Evolutionary conservation across 2,888 invertebrate genomes (phyloP).

Genomic region (Rhaphigaster nebulosa): DNA sequence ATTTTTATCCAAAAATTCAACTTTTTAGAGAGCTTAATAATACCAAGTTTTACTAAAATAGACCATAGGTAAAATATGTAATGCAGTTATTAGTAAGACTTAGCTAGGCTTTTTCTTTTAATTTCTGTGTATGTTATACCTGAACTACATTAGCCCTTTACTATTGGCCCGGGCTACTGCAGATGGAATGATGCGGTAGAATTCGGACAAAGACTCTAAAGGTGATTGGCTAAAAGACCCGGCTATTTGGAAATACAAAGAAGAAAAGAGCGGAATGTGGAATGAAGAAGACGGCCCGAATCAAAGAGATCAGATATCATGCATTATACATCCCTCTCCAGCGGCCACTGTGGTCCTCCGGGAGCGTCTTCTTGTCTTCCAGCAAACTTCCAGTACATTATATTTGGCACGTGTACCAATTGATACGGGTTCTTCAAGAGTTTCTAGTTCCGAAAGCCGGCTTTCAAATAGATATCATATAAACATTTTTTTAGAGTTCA

Average conservation of each 20-base stretch:
- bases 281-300: constrained; percentile 19
- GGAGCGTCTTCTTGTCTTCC: not conserved
- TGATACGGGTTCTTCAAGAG: no score
- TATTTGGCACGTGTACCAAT: constrained; percentile 2
- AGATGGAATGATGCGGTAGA: not conserved
- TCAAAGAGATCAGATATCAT: constrained; percentile 51
- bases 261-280: constrained; percentile 34
- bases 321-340: constrained; percentile 29
- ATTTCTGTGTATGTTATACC: no score
- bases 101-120: no score
- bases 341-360: not conserved
- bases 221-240: constrained; percentile 29
- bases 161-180: not conserved
- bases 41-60: no score
- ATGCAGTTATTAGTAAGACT: no score
- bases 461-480: no score
- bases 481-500: no score
- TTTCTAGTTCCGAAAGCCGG: no score
- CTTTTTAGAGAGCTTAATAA: no score
- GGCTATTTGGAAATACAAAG: constrained; percentile 30
- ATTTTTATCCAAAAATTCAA: no score
- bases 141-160: no score
- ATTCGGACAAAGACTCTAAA: not conserved
- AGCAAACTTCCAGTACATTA: not conserved
- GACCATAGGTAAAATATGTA: no score